A percentile compares a stretch with the other conserved stretches of the same genome.
Conservation (phyloP, 2,797 vertebrate genomes). For the Platalea minor region DNA sequence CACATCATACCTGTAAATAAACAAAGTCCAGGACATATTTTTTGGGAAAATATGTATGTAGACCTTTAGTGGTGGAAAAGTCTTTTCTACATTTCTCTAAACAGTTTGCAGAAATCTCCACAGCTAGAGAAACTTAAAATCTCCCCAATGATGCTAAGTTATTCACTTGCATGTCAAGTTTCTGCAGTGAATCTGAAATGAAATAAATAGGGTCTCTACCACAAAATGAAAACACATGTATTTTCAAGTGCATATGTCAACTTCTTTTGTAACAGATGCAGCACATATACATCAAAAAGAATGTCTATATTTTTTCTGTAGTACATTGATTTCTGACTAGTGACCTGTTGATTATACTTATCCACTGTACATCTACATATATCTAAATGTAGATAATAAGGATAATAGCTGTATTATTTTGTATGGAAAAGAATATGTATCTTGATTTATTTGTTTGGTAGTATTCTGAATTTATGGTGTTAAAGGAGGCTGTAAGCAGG, state of each 20-base stretch:
- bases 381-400: neutral
- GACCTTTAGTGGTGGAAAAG: neutral
- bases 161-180: conserved; percentile 27
- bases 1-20: neutral
- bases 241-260: conserved; percentile 19
- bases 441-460: neutral
- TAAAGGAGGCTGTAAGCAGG: neutral
- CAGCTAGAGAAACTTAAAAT: conserved; percentile 43
- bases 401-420: neutral
- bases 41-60: neutral
- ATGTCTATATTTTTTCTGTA: neutral
- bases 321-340: neutral
- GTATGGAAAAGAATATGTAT: neutral
- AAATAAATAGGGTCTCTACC: neutral
- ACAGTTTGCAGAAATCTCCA: conserved; percentile 27
- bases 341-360: neutral
- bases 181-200: conserved; percentile 45
- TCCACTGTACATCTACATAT: neutral
- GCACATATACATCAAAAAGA: neutral
- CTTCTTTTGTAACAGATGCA: neutral
- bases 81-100: conserved; percentile 25
- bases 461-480: neutral
- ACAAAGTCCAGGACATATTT: neutral
- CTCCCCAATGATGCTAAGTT: neutral
- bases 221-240: conserved; percentile 40